phyloP scores from a whole-genome alignment of 2,888 invertebrate species.

The Drosophila tripunctata region DNA sequence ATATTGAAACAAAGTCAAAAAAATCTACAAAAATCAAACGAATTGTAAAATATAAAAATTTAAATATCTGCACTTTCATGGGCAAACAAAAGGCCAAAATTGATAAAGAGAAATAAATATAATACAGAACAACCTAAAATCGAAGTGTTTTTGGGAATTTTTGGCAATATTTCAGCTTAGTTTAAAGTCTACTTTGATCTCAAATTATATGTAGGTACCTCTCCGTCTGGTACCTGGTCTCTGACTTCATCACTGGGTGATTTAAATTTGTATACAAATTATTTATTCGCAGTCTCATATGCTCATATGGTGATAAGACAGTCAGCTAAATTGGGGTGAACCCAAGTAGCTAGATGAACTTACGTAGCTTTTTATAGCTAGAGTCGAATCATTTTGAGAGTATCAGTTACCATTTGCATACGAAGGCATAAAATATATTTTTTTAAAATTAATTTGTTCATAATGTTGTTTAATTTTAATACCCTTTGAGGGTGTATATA shows the following conservation, averaged over 20 bases:
- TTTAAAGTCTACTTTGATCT: too few relatives aligned
- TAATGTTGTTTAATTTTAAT: not conserved
- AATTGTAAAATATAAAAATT: conserved; percentile 40
- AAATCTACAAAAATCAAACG: conserved; percentile 12
- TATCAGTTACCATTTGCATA: too few relatives aligned
- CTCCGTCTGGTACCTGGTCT: too few relatives aligned
- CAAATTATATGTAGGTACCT: too few relatives aligned
- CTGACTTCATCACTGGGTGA: too few relatives aligned
- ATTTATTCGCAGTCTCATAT: conserved; percentile 15
- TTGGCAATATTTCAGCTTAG: too few relatives aligned
- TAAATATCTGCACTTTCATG: conserved; percentile 54
- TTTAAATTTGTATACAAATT: conserved; percentile 28
- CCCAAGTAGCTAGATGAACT: conserved; percentile 6
- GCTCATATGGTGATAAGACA: conserved; percentile 4
- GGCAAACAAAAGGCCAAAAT: conserved; percentile 55
- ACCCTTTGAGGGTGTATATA: too few relatives aligned
- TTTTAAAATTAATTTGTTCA: too few relatives aligned
- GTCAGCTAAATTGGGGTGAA: conserved; percentile 40
- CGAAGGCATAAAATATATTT: too few relatives aligned
- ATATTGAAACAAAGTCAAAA: conserved; percentile 8
- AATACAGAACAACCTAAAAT: conserved; percentile 63
- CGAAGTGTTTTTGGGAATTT: conserved; percentile 24
- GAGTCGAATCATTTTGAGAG: not conserved
- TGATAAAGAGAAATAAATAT: conserved; percentile 61
- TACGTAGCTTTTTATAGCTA: not conserved